Percentiles rank a stretch among this genome's conserved stretches.
Conservation (phyloP, 2,113 vertebrate species). For the human (Homo sapiens) region GRCh38 chr2:26650001-26650500, state of each 20-base stretch:
- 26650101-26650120: background rate
- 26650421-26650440: conserved; percentile 35
- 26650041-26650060: background rate
- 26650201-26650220: background rate
- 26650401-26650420: conserved; percentile 5
- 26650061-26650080: background rate
- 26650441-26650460: conserved; percentile 4
- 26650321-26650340: background rate
- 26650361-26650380: conserved; percentile 60
- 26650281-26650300: background rate
- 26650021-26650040: background rate
- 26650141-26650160: background rate
- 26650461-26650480: conserved; percentile 61
- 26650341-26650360: background rate
- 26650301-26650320: background rate
- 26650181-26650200: background rate
- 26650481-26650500: accelerated
- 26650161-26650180: accelerated
- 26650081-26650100: background rate
- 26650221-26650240: background rate
- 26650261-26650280: background rate
- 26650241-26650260: background rate
- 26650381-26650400: conserved; percentile 48
- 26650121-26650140: background rate
- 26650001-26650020: background rate